Conservation (phyloP, 2,888 invertebrate species). For the Nymphalis urticae region DNA sequence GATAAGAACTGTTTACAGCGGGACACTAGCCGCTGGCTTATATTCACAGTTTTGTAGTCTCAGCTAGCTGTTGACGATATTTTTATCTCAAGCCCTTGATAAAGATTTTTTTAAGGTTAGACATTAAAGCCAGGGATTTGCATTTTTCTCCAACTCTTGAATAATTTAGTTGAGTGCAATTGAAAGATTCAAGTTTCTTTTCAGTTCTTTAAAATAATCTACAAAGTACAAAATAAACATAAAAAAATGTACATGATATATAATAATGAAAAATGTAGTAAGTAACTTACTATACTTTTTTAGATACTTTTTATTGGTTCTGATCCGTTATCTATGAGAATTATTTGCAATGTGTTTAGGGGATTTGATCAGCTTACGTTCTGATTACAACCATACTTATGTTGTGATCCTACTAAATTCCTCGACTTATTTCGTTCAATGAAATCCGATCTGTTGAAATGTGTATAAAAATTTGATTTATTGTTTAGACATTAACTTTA, state of each 20-base stretch:
- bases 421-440: constrained; percentile 1
- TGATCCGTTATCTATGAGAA: background rate
- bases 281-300: too few relatives aligned
- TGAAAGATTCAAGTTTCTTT: constrained; percentile 10
- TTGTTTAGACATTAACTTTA: too few relatives aligned
- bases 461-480: background rate
- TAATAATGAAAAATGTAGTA: too few relatives aligned
- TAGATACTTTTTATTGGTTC: too few relatives aligned
- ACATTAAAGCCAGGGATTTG: constrained; percentile 19
- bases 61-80: constrained; percentile 42
- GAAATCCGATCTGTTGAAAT: background rate
- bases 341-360: background rate
- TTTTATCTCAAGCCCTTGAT: constrained; percentile 43
- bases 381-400: background rate
- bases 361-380: background rate
- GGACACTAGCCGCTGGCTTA: constrained; percentile 48
- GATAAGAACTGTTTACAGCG: constrained; percentile 67
- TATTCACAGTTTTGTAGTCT: constrained; percentile 54
- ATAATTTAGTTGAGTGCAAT: constrained; percentile 22
- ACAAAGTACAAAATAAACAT: too few relatives aligned
- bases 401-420: background rate
- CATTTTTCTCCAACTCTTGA: constrained; percentile 13
- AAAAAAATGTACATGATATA: too few relatives aligned
- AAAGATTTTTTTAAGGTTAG: constrained; percentile 26
- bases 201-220: background rate